Conservation (phyloP, 2,888 invertebrate genomes). For the Thera britannica region DNA sequence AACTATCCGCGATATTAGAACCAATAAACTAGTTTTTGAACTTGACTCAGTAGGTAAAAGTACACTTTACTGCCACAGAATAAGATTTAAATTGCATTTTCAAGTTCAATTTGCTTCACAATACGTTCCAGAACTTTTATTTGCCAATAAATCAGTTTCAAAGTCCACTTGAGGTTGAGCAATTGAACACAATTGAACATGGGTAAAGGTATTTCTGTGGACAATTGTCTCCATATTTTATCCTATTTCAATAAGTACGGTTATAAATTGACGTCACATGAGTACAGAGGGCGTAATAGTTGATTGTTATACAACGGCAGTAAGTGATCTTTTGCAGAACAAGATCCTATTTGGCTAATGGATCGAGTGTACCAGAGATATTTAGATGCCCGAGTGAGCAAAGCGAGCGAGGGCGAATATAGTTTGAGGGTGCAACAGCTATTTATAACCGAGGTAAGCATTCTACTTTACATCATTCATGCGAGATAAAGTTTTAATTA, state of each 20-base stretch:
- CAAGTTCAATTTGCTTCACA: conserved; percentile 13
- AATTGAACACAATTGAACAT: background rate
- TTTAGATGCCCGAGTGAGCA: too few relatives aligned
- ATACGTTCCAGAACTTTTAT: conserved; percentile 17
- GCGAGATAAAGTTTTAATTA: too few relatives aligned
- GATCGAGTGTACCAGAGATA: too few relatives aligned
- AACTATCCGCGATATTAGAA: background rate
- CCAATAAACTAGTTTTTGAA: background rate
- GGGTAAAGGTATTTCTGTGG: background rate
- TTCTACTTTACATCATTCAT: too few relatives aligned
- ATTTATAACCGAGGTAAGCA: too few relatives aligned
- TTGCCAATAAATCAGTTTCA: conserved; percentile 22
- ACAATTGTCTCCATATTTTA: conserved; percentile 27
- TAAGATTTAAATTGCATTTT: conserved; percentile 2
- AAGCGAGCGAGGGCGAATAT: too few relatives aligned
- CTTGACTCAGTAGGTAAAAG: background rate
- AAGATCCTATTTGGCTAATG: too few relatives aligned
- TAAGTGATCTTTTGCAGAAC: too few relatives aligned
- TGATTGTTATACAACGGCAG: too few relatives aligned
- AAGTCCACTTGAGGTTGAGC: conserved; percentile 6
- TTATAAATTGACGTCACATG: conserved; percentile 37
- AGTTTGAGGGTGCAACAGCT: too few relatives aligned
- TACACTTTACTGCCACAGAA: background rate
- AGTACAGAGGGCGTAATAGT: conserved; percentile 20
- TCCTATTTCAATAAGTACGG: conserved; percentile 31